These are phyloP conservation scores for Drosophila flavopinicola DNA, from an alignment of 2,888 invertebrate species.

Conservation along the genomic window DNA sequence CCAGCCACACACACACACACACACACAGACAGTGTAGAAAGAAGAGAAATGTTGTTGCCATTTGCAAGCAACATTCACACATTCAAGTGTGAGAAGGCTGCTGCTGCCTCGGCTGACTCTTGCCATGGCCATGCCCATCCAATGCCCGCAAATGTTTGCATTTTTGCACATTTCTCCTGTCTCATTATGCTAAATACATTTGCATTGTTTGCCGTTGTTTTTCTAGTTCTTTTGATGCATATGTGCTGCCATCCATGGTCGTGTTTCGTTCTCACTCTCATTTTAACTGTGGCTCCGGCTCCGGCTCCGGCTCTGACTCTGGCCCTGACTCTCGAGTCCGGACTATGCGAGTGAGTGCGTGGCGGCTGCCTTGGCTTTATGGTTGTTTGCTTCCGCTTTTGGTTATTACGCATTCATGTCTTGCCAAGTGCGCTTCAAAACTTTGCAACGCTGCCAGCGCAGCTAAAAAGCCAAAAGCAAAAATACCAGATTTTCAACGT, in stretches of 20 bases:
- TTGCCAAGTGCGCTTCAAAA: conserved; percentile 80
- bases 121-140: conserved; percentile 20
- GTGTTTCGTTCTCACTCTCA: conserved; percentile 21
- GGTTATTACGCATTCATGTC: conserved; percentile 81
- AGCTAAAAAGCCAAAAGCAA: conserved; percentile 77
- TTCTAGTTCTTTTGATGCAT: conserved; percentile 82
- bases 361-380: conserved; percentile 73
- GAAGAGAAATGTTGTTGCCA: conserved; percentile 69
- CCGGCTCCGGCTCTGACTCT: not conserved
- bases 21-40: conserved; percentile 16
- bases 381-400: conserved; percentile 80
- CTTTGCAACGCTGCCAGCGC: conserved; percentile 55
- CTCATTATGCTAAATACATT: conserved; percentile 82
- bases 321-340: conserved; percentile 24
- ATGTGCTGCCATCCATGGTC: conserved; percentile 64
- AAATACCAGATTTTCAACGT: conserved; percentile 79
- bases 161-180: conserved; percentile 82
- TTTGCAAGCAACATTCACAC: conserved; percentile 67
- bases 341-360: conserved; percentile 42
- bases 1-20: conserved; percentile 9
- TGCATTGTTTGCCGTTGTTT: conserved; percentile 82
- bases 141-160: conserved; percentile 76
- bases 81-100: conserved; percentile 66
- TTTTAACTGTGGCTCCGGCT: conserved; percentile 4
- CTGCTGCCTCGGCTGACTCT: conserved; percentile 14